Percentiles rank a stretch among this genome's conserved stretches.
Conservation (phyloP, 2,888 invertebrate genomes). For the Pycnomerus fuliginosus region DNA sequence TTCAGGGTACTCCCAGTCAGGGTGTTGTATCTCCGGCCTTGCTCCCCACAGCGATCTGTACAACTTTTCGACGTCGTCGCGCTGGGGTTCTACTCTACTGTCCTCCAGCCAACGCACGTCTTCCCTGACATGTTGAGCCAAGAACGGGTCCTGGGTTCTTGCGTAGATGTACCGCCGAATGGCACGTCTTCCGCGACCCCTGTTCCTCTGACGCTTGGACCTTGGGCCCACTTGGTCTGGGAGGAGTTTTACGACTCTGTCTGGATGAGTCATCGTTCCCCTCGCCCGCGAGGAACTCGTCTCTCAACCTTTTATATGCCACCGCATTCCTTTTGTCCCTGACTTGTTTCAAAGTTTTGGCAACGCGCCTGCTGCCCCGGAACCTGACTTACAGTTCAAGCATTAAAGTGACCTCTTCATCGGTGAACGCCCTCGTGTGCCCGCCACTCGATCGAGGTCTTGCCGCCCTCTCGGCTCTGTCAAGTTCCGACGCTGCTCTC, state of each 20-base stretch:
- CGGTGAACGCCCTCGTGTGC: not conserved
- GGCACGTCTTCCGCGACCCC: constrained; percentile 10
- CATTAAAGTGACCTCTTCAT: constrained; percentile 1
- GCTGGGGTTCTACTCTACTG: not conserved
- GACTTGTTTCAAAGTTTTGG: not conserved
- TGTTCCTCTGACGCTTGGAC: no score
- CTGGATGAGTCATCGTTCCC: no score
- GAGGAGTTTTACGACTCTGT: no score
- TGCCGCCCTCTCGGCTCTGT: constrained; percentile 1
- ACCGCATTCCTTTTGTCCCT: not conserved
- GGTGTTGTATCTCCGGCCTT: constrained; percentile 14
- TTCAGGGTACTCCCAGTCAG: not conserved
- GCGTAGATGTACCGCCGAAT: constrained; percentile 33
- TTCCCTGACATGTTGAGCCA: constrained; percentile 35
- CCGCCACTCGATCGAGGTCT: no score
- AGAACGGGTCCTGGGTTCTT: constrained; percentile 37
- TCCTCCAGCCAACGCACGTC: constrained; percentile 27
- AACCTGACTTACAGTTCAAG: not conserved
- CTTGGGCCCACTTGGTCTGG: no score
- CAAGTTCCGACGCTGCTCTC: not conserved
- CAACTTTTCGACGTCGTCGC: constrained; percentile 24
- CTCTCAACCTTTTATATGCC: not conserved
- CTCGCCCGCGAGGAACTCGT: not conserved
- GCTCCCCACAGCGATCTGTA: constrained; percentile 36
- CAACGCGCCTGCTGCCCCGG: not conserved